phyloP scores from a whole-genome alignment of 1,140 invertebrate genomes.

The Andrena cerasifolii region DNA sequence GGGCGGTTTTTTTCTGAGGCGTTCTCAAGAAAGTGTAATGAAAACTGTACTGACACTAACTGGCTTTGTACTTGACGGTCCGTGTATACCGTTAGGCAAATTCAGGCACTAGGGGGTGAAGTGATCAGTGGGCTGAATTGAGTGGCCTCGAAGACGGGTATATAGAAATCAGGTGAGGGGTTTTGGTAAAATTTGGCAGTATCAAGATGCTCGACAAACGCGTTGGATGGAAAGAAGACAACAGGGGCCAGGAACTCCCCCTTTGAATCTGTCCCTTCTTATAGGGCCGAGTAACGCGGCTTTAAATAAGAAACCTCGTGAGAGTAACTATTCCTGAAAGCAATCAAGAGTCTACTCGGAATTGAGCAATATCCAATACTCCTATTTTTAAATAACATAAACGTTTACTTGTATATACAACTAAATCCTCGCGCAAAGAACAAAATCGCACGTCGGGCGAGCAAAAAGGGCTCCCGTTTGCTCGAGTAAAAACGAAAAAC shows the following conservation, averaged over 20 bases:
- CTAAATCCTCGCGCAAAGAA: constrained; percentile 15
- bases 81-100: not conserved
- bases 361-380: constrained; percentile 41
- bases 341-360: constrained; percentile 13
- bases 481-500: constrained; percentile 25
- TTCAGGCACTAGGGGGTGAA: not conserved
- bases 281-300: not conserved
- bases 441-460: not conserved
- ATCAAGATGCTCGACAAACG: constrained; percentile 34
- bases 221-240: not conserved
- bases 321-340: not conserved
- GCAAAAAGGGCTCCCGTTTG: not conserved
- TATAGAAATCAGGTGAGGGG: not conserved
- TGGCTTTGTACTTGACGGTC: not conserved
- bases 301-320: not conserved
- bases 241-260: constrained; percentile 5
- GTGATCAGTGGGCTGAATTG: not conserved
- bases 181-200: constrained; percentile 35
- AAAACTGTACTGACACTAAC: not conserved
- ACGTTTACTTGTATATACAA: constrained; percentile 33
- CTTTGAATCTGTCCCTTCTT: not conserved
- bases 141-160: constrained; percentile 23
- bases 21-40: constrained; percentile 1
- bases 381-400: constrained; percentile 34
- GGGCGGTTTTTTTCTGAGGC: not conserved